Evolutionary conservation across 2,888 invertebrate genomes (phyloP), one percentile per base, ranked within the genome.

Genomic region (Siphlonurus alternatus): DNA sequence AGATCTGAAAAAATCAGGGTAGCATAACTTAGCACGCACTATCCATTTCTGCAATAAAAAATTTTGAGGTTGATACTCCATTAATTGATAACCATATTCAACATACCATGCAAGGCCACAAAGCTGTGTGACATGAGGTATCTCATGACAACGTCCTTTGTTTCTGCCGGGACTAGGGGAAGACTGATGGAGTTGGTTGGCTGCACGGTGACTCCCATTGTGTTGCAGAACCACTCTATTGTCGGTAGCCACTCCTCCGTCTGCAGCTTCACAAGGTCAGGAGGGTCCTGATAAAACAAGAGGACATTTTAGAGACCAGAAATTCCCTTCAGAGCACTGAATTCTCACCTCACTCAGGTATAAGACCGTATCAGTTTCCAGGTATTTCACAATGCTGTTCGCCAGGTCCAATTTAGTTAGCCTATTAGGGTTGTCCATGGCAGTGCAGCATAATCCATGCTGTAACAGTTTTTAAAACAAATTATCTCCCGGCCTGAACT

Each of bases 351-450:
- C 68, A 74, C 86, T 83, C 71, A 88, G 84, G 75, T 84, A 93
- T 2, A 93, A 78, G 63, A 93, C 76, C 24, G 93, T 91, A 72
- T 94, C 94, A 1, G 90, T 89, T 67, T 87, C 82, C 60, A 91
- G 76, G 74, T 84, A 93, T 70, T 90, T 89, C 1, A 93, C 74
- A 67, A 95, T 80, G 71, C 88, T 85, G 71, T 83, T 83, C 1
- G 87, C 85, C 71, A 94, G 83, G 72, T 89, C 88, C 69, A 83
- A 80, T 73, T 86, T 85, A 2, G 83, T 86, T 66, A 87, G 79
- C 69, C 86, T 85, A 69, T 88, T 87, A 3, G 97, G 97, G 79
- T 98, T 98, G 74, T 99, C 99, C 66, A 93, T 76, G 25, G 88
- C 86, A 23, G 94, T 95, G 72, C 92, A 95, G 71, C 92, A 89